These are phyloP conservation scores for Emydoidea blandingii DNA, from an alignment of 2,797 vertebrate genomes.

Conservation along the genomic window DNA sequence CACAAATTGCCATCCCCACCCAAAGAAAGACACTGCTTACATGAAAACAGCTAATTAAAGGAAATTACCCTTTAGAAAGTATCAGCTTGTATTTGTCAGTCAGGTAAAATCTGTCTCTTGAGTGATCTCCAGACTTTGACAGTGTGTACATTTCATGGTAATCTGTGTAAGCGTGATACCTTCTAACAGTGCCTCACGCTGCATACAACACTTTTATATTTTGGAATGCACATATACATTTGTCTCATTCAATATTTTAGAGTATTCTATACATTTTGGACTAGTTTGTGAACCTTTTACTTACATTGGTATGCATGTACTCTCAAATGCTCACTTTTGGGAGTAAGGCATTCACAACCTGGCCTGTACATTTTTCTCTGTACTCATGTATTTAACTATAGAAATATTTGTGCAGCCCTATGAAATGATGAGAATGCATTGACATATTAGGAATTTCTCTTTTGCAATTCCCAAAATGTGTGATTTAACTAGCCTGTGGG, in stretches of 20 bases:
- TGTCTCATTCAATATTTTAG: rapidly evolving
- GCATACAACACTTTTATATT: neutral
- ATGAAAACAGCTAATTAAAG: neutral
- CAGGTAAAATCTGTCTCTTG: neutral
- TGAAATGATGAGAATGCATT: neutral
- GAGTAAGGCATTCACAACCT: neutral
- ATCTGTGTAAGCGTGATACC: neutral
- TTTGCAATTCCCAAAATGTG: neutral
- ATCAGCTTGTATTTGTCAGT: neutral
- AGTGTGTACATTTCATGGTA: rapidly evolving
- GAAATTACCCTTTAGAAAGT: neutral
- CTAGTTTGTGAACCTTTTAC: rapidly evolving
- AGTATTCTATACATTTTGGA: rapidly evolving
- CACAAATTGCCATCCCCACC: neutral
- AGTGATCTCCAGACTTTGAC: neutral
- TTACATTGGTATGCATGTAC: neutral
- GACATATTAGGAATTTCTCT: neutral
- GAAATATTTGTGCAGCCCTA: neutral
- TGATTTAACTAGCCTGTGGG: rapidly evolving
- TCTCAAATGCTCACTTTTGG: rapidly evolving
- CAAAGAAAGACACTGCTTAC: neutral
- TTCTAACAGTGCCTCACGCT: rapidly evolving
- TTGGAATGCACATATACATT: rapidly evolving
- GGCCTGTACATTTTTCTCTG: neutral
- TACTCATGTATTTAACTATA: neutral